These are phyloP conservation scores for Venturia canescens DNA, from an alignment of 1,140 invertebrate species.

Conservation along the genomic window DNA sequence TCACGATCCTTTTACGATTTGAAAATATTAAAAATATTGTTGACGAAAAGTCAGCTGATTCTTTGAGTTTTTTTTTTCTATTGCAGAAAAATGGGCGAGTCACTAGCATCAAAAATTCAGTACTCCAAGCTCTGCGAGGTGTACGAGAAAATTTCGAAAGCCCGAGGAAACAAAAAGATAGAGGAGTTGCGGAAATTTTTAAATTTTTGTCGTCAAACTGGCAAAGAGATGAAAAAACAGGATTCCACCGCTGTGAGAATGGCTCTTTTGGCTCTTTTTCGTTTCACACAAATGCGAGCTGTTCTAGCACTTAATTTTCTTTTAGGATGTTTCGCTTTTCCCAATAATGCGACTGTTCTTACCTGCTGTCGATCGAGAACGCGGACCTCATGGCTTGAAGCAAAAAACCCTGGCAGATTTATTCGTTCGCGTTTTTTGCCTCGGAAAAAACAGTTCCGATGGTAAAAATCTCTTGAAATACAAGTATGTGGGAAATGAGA, in stretches of 20 bases:
- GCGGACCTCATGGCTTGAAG: constrained; percentile 83
- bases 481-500: constrained; percentile 56
- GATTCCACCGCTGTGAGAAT: constrained; percentile 60
- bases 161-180: constrained; percentile 73
- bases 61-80: constrained; percentile 13
- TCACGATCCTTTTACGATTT: too few species aligned
- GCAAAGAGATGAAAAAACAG: constrained; percentile 61
- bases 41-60: background rate
- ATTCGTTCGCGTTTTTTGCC: constrained; percentile 83
- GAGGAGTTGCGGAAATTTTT: constrained; percentile 78
- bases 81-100: constrained; percentile 60
- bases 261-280: background rate
- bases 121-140: constrained; percentile 75
- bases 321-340: constrained; percentile 80
- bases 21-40: too few species aligned
- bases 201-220: constrained; percentile 72
- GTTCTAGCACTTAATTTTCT: constrained; percentile 49
- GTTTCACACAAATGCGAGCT: background rate
- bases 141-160: constrained; percentile 78
- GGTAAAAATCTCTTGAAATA: constrained; percentile 82
- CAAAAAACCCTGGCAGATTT: constrained; percentile 81
- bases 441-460: constrained; percentile 82
- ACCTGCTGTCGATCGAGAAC: constrained; percentile 82
- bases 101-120: constrained; percentile 65
- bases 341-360: constrained; percentile 84